Evolutionary conservation across 2,113 vertebrate genomes (phyloP).

Genomic region (Phocoena sinus): DNA sequence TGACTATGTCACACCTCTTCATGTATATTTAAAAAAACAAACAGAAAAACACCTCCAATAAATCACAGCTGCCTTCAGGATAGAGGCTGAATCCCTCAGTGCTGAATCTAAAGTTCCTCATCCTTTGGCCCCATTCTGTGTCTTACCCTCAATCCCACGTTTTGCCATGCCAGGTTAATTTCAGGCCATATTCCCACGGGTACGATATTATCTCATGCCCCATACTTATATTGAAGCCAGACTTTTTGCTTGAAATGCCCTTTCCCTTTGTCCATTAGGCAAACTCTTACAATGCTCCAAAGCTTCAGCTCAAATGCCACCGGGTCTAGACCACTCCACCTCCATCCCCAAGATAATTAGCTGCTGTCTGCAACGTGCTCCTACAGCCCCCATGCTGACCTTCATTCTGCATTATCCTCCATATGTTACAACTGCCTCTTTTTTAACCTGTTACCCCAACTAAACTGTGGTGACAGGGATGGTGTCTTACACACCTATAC

Average conservation of each 20-base stretch:
- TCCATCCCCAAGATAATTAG: background rate
- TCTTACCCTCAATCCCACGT: background rate
- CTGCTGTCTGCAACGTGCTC: background rate
- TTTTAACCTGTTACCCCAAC: background rate
- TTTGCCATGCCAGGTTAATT: background rate
- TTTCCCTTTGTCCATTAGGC: slow-evolving; percentile 6
- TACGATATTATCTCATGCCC: background rate
- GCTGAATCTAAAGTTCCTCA: background rate
- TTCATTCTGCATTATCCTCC: background rate
- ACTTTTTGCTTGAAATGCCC: background rate
- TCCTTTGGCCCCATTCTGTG: background rate
- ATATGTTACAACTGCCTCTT: background rate
- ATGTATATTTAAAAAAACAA: background rate
- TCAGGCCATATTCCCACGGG: background rate
- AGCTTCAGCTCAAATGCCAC: slow-evolving; percentile 17
- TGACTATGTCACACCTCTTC: background rate
- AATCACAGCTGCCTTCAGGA: background rate
- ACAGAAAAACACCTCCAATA: background rate
- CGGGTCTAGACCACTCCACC: background rate
- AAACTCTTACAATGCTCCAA: slow-evolving; percentile 10
- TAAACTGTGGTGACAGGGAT: background rate
- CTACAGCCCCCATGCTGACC: background rate
- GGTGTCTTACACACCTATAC: background rate
- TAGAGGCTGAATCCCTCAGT: background rate
- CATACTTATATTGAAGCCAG: background rate